Evolutionary conservation across 1,140 invertebrate species (phyloP), one percentile per base, ranked within the genome.

Genomic region (Polypedilum vanderplanki): DNA sequence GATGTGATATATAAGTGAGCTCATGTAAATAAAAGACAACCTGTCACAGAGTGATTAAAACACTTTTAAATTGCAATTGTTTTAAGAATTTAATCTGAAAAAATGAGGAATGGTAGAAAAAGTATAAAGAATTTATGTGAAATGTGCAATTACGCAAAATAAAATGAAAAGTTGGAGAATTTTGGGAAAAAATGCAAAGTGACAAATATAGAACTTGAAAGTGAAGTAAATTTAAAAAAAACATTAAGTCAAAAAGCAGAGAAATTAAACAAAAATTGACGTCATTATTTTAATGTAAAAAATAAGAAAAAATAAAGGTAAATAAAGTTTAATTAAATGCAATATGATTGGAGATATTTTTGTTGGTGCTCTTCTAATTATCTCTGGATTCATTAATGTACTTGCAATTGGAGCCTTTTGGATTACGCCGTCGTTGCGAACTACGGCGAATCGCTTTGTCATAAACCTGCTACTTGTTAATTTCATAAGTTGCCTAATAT

Each of bases 381-480:
- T 82, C 77, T 82, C 81, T 75, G 81, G 81, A 76, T 77, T 79
- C 76, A 81, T 82, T 74, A 82, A 82, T 77, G 77, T 81, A 75
- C 76, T 82, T 78, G 81, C 81, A 73, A 76, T 82, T 76, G 81
- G 80, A 76, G 81, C 81, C 64, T 82, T 82, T 76, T 82, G 81
- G 81, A 79, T 82, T 67, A 82, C 81, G 41, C 81, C 81, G 9
- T 79, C 80, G 46, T 75, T 82, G 67, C 80, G 81, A 74, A 82
- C 81, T 67, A 82, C 81, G n/a, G 81, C 81, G 41, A 82, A 82
- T 77, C 81, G 81, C 5, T 82, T 82, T 65, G 82, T 81, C 65
- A 82, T 82, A 76, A 82, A 82, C 76, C 76, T 82, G 74, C 76
- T 82, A 40, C 79, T 82, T 75, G 82, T 82, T 75, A 82, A 82